Conservation (phyloP, 2,113 vertebrate genomes). For the Vicugna pacos region DNA sequence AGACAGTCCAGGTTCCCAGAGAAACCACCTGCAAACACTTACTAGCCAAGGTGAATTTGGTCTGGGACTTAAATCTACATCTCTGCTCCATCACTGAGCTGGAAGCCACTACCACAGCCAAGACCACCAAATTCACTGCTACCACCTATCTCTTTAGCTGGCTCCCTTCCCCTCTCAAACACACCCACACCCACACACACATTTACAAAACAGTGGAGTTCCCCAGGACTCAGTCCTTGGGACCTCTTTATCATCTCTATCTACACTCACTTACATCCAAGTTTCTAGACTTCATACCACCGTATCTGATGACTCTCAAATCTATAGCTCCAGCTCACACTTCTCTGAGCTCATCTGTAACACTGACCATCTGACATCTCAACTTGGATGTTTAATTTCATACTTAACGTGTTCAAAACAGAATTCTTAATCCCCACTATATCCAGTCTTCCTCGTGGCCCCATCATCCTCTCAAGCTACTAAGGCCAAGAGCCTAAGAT, state of each 20-base stretch:
- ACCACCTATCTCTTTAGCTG: not conserved
- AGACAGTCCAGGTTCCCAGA: not conserved
- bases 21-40: not conserved
- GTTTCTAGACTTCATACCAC: not conserved
- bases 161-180: not conserved
- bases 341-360: not conserved
- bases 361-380: not conserved
- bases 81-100: too few relatives aligned
- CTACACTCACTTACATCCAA: not conserved
- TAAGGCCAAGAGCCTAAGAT: not conserved
- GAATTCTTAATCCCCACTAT: not conserved
- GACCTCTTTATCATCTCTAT: not conserved
- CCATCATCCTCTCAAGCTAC: not conserved
- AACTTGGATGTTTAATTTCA: not conserved
- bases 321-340: not conserved
- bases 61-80: not conserved
- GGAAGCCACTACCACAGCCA: not conserved
- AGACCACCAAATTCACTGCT: not conserved
- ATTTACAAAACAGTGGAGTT: not conserved
- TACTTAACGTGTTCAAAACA: not conserved
- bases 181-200: too few relatives aligned
- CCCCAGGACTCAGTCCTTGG: not conserved
- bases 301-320: not conserved
- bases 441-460: too few relatives aligned
- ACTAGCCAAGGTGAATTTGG: not conserved